Evolutionary conservation across 2,888 invertebrate species (phyloP).

Genomic region (Dryomyza anilis): DNA sequence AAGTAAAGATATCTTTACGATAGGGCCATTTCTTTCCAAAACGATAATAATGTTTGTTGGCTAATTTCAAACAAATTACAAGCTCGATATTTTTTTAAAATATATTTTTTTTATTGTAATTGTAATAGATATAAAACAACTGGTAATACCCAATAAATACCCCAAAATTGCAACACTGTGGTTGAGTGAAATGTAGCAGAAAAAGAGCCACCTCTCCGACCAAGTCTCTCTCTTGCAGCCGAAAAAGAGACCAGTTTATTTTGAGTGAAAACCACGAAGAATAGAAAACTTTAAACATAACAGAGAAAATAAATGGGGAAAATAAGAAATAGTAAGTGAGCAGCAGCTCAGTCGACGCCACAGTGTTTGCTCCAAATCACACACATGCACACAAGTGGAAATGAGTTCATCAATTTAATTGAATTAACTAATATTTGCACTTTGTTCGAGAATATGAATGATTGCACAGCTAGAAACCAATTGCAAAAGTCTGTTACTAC

Average conservation of each 20-base stretch:
- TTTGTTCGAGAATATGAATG: background rate
- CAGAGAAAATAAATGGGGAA: background rate
- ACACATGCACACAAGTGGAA: constrained; percentile 19
- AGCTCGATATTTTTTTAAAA: too few relatives aligned
- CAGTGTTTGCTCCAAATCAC: constrained; percentile 15
- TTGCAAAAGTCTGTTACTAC: background rate
- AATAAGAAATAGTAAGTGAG: background rate
- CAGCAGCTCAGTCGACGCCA: background rate
- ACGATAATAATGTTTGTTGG: background rate
- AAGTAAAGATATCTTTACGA: background rate
- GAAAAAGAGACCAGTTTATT: background rate
- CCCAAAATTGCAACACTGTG: too few relatives aligned
- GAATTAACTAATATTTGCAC: constrained; percentile 7
- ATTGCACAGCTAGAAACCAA: background rate
- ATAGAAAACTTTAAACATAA: background rate
- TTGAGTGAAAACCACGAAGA: background rate
- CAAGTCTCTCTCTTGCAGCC: background rate
- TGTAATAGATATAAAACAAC: background rate
- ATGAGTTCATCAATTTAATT: constrained; percentile 10
- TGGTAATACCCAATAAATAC: background rate
- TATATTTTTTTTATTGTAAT: background rate
- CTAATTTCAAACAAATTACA: too few relatives aligned
- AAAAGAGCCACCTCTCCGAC: constrained; percentile 7
- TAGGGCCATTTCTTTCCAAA: background rate
- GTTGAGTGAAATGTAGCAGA: background rate